Evolutionary conservation across 2,113 vertebrate genomes (phyloP), one percentile per base, ranked within the genome.

Genomic region (Dascyllus trimaculatus): DNA sequence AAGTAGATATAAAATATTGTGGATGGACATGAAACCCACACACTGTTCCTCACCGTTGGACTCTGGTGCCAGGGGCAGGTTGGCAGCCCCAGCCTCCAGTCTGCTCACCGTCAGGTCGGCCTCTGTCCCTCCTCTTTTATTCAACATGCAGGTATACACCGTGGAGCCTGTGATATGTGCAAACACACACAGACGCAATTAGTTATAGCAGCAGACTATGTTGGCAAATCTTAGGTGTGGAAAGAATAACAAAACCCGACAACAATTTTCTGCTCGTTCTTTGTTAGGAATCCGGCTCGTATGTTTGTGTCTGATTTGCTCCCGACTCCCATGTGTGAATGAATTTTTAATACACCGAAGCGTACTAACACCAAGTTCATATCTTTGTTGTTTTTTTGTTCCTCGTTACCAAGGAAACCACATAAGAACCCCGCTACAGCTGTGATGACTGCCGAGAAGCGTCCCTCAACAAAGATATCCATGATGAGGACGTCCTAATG

Each of bases 111-210:
- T 99, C 86, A 99, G 95, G 92, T 99, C 98, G 0, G 97, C 96
- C 92, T 99, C 98, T 0, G 94, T 91, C 0, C 98, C 97, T 0
- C 98, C 98, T 0, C 21, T 90, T 22, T 60, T 83, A 90, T 99
- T 99, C 85, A 99, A 85, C 98, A 99, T 98, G 90, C 98, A 99
- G 48, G 97, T 98, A 76, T 99, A 99, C 29, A 98, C 94, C 0
- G 97, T 99, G 1, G 95, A 94, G 40, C 98, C 98, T 99, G 84
- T 1, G 84, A 79, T 24, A 58, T 59, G 58, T 54, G 45, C 3
- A 40, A 52, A 60, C 54, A 65, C 71, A 84, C 60, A 75, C 65
- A 70, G 19, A 60, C 14, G 77, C 29, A 53, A 40, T 74, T 56
- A 49, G 65, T 58, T 38, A 1, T 5, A 0, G 4, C 13, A 4